phyloP scores from a whole-genome alignment of 1,140 invertebrate species.

The Triops cancriformis region DNA sequence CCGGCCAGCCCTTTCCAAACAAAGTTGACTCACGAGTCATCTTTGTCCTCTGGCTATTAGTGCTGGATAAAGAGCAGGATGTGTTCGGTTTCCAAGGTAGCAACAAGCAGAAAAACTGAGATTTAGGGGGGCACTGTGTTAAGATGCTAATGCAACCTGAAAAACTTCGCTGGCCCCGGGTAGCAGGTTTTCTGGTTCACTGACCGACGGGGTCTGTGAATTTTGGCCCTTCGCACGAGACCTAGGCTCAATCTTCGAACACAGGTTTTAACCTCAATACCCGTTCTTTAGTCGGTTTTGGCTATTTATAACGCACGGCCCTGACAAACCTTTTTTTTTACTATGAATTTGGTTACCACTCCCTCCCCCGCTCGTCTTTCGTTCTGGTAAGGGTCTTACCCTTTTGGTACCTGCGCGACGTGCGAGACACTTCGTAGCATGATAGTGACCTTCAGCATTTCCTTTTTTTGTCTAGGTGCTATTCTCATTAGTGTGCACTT shows the following conservation, averaged over 20 bases:
- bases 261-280: too few relatives aligned
- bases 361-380: too few relatives aligned
- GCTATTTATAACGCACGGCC: too few relatives aligned
- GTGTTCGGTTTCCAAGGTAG: neutral
- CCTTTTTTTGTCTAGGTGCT: neutral
- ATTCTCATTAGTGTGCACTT: neutral
- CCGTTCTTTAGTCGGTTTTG: too few relatives aligned
- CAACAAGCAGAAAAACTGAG: neutral
- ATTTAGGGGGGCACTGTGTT: neutral
- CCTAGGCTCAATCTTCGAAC: too few relatives aligned
- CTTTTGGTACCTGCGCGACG: too few relatives aligned
- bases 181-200: neutral
- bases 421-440: neutral
- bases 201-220: neutral
- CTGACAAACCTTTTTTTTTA: too few relatives aligned
- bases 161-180: neutral
- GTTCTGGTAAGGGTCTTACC: too few relatives aligned
- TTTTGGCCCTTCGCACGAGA: too few relatives aligned
- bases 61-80: neutral
- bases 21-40: neutral
- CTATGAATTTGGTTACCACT: too few relatives aligned
- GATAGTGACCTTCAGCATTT: neutral
- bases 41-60: neutral
- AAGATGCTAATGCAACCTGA: neutral
- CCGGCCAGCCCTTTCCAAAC: neutral